Percentiles rank a stretch among this genome's conserved stretches.
These are phyloP conservation scores for Polypterus bichir DNA, from an alignment of 2,113 vertebrate species.

Conservation along the genomic window DNA sequence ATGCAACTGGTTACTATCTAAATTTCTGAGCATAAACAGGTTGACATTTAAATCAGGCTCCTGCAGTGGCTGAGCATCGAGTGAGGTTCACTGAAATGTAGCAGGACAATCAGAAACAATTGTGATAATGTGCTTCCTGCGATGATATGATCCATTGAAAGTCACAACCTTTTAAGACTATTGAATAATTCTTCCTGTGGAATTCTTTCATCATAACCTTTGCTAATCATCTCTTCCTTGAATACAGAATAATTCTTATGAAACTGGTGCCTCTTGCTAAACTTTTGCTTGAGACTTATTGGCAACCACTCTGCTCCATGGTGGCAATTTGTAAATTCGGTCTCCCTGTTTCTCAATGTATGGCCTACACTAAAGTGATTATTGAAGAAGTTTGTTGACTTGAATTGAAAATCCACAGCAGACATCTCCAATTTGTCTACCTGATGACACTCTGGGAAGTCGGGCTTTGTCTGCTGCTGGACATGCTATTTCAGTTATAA, in stretches of 20 bases:
- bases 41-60: no score
- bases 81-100: no score
- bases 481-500: slow-evolving; percentile 12
- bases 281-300: slow-evolving; percentile 7
- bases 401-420: slow-evolving; percentile 10
- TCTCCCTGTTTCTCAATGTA: slow-evolving; percentile 6
- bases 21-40: no score
- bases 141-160: no score
- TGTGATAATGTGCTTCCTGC: no score
- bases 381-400: neutral
- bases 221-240: no score
- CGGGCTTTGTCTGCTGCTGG: neutral
- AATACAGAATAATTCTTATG: slow-evolving; percentile 5
- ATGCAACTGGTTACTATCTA: no score
- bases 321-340: slow-evolving; percentile 8
- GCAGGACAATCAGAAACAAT: no score
- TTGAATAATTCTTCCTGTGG: no score
- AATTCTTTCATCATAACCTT: no score
- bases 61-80: no score
- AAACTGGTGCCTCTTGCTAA: slow-evolving; percentile 5
- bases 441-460: slow-evolving; percentile 8
- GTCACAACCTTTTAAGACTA: no score
- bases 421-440: neutral
- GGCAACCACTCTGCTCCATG: slow-evolving; percentile 8
- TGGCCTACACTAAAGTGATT: slow-evolving; percentile 12